These are phyloP conservation scores for Porites cylindrica DNA, from an alignment of 92 coral and sea anemone genomes.

Conservation along the genomic window DNA sequence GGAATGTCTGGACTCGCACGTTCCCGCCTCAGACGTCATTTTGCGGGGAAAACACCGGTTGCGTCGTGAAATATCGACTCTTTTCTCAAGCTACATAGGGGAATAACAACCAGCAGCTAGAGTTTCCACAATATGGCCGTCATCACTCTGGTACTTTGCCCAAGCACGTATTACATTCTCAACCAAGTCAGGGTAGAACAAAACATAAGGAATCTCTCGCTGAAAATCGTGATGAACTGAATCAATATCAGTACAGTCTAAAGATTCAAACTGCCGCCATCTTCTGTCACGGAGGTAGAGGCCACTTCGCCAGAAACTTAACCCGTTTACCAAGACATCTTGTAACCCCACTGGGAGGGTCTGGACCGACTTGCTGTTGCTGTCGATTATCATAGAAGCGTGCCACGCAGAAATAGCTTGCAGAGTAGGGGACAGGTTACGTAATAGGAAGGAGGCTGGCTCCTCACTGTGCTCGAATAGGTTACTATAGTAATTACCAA, in stretches of 20 bases:
- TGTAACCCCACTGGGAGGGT: slow-evolving; percentile 64
- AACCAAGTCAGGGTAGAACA: slow-evolving; percentile 75
- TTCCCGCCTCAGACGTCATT: no score
- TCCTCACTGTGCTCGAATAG: slow-evolving; percentile 65
- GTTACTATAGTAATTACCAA: slow-evolving; percentile 51
- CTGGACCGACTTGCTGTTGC: slow-evolving; percentile 4
- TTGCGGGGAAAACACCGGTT: not conserved
- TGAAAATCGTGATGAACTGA: slow-evolving; percentile 77
- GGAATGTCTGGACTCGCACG: no score
- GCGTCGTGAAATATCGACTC: no score
- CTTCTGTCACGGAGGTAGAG: slow-evolving; percentile 63
- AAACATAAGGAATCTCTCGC: slow-evolving; percentile 64
- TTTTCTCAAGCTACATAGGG: not conserved
- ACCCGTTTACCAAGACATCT: slow-evolving; percentile 63
- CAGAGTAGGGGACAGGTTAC: slow-evolving; percentile 39
- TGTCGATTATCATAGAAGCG: slow-evolving; percentile 47
- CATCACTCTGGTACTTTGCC: slow-evolving; percentile 60
- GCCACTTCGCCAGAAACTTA: slow-evolving; percentile 76
- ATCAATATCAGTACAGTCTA: slow-evolving; percentile 70
- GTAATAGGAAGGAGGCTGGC: slow-evolving; percentile 41
- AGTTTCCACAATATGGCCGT: slow-evolving; percentile 59
- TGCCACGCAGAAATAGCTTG: slow-evolving; percentile 61
- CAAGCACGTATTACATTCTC: slow-evolving; percentile 67
- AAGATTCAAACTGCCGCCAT: slow-evolving; percentile 75
- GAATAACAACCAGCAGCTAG: slow-evolving; percentile 55